These are phyloP conservation scores for Lacerta agilis DNA, from an alignment of 2,797 vertebrate species.

Conservation along the genomic window DNA sequence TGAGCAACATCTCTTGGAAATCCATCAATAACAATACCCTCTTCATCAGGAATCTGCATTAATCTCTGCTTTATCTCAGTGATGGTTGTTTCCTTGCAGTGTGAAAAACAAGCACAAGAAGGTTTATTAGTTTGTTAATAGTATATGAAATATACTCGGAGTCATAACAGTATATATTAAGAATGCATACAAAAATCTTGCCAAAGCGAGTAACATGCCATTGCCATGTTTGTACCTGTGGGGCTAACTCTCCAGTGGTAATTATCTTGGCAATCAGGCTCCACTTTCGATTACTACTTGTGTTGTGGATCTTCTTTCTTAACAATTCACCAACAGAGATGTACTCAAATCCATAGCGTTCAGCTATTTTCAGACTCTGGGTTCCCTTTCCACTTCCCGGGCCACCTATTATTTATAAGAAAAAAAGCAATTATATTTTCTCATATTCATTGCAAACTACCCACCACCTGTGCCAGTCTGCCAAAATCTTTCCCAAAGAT, in stretches of 20 bases:
- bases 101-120: conserved; percentile 50
- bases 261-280: conserved; percentile 98
- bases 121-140: background rate
- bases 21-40: conserved; percentile 95
- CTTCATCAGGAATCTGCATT: conserved; percentile 97
- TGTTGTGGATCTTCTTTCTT: conserved; percentile 97
- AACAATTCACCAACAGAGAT: conserved; percentile 96
- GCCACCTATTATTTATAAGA: conserved; percentile 82
- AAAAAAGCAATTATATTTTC: background rate
- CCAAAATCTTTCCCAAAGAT: background rate
- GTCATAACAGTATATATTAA: background rate
- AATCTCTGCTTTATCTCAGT: conserved; percentile 98
- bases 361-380: conserved; percentile 96
- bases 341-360: conserved; percentile 95
- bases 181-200: conserved; percentile 5
- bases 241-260: conserved; percentile 96
- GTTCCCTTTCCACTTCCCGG: conserved; percentile 98
- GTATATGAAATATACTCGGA: too few species aligned
- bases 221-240: conserved; percentile 84
- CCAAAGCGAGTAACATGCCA: conserved; percentile 13
- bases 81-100: conserved; percentile 94
- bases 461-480: background rate
- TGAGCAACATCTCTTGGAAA: conserved; percentile 97
- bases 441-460: background rate
- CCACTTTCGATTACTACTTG: conserved; percentile 98